Evolutionary conservation across 2,797 vertebrate species (phyloP).

Genomic region (Buceros bicornis): DNA sequence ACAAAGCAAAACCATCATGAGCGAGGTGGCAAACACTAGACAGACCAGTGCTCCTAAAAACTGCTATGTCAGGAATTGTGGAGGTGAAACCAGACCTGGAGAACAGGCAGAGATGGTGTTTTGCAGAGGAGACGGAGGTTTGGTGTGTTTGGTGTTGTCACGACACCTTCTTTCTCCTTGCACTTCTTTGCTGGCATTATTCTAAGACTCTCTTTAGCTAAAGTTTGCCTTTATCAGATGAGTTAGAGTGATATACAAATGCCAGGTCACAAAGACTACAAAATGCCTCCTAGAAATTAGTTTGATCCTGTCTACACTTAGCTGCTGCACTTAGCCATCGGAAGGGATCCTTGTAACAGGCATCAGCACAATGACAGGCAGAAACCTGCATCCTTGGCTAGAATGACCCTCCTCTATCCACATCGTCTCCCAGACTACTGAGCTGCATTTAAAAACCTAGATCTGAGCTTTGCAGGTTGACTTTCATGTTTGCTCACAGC

Average conservation of each 20-base stretch:
- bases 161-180: background rate
- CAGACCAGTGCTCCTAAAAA: background rate
- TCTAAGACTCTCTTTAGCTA: background rate
- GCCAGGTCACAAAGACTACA: background rate
- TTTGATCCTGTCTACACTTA: background rate
- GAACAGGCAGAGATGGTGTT: background rate
- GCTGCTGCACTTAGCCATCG: background rate
- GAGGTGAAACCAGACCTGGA: background rate
- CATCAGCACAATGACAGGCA: background rate
- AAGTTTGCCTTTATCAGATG: background rate
- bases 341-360: background rate
- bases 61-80: background rate
- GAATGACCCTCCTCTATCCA: background rate
- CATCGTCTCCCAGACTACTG: background rate
- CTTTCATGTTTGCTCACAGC: background rate
- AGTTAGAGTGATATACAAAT: background rate
- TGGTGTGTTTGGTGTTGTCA: background rate
- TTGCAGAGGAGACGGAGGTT: background rate
- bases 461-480: background rate
- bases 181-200: background rate
- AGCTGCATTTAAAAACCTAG: background rate
- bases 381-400: background rate
- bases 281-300: background rate
- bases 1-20: background rate
- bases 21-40: fast-evolving